Base-by-base conservation (phyloP, 2,888 invertebrate species). In the Lypha dubia region DNA sequence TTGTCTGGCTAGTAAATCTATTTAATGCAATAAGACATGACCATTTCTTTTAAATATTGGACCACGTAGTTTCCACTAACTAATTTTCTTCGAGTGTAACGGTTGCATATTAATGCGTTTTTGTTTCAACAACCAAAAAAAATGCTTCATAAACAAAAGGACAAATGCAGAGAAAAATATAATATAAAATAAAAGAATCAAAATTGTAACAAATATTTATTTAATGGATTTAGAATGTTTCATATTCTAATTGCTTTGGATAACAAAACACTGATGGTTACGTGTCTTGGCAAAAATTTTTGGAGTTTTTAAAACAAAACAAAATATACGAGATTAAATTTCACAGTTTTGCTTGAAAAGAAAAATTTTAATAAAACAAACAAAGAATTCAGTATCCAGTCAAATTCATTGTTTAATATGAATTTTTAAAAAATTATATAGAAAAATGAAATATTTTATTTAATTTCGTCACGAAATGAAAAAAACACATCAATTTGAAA, bases 191-290 rank as follows among this genome's bases (percentile, higher is more conserved):
- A 76, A 77, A 83, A 79, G 70, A 73, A 63, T n/a, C n/a, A n/a
- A n/a, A n/a, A n/a, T n/a, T 68, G 60, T 76, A 32, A 60, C 76
- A 77, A 84, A 84, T 84, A 84, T 84, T 81, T 84, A 74, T 74
- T 62, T 84, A 84, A 84, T 84, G 84, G 84, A 84, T 84, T 81
- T 84, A 81, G 73, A 81, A 84, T 84, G 84, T 84, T 84, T 84
- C 81, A 81, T 73, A 74, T 84, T 84, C 84, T 84, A 84, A 84
- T 84, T 84, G 84, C 84, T 84, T 28, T 68, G 84, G 58, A 81
- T 73, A 84, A 80, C 76, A 84, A 80, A 80, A 71, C 65, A 84
- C 5, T 71, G 80, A 76, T 70, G 80, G 76, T 81, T 84, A 84
- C 84, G 84, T 84, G 84, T 81, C 84, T 81, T 73, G 77, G 84